Evolutionary conservation across 2,888 invertebrate genomes (phyloP), one percentile per base, ranked within the genome.

Genomic region (Heliconius cydno): DNA sequence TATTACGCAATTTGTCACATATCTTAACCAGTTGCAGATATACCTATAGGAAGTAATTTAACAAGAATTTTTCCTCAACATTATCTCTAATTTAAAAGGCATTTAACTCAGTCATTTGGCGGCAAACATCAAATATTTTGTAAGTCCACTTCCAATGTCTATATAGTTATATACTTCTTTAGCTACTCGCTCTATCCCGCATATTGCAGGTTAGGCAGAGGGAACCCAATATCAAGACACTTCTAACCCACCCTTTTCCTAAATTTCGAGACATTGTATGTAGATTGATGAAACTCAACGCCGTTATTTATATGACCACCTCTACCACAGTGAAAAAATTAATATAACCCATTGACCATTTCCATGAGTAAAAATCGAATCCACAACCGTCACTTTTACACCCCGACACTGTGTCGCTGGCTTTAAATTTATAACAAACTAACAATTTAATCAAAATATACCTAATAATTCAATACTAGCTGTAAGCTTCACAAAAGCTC

Each of bases 1-100:
- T 6, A 73, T 60, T 73, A n/a, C 57, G 25, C n/a, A 34, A 57
- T 34, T n/a, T 60, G 0, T 60, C 34, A 22, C n/a, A 57, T 73
- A 34, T 34, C 3, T 10, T 19, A 60, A 60, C 57, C 1, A 70
- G 25, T 28, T 41, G 10, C 25, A 41, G n/a, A 13, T 60, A 9
- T 41, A 70, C 38, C 38, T 72, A 73, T 34, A 60, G 0, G 15
- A 38, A 60, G 38, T 73, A 60, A 73, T 73, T 73, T 73, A 25
- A 38, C n/a, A 73, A 73, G 73, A 60, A 73, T 73, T 73, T 73
- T 60, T 73, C 73, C 73, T 60, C 73, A 34, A 73, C 73, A 22
- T 38, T 60, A 34, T 22, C n/a, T 25, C 5, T 25, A 60, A 60
- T 25, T 34, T n/a, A 30, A 25, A 73, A 73, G 25, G 73, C 13